These are phyloP conservation scores for Amiota minor DNA, from an alignment of 2,888 invertebrate species.

Conservation along the genomic window DNA sequence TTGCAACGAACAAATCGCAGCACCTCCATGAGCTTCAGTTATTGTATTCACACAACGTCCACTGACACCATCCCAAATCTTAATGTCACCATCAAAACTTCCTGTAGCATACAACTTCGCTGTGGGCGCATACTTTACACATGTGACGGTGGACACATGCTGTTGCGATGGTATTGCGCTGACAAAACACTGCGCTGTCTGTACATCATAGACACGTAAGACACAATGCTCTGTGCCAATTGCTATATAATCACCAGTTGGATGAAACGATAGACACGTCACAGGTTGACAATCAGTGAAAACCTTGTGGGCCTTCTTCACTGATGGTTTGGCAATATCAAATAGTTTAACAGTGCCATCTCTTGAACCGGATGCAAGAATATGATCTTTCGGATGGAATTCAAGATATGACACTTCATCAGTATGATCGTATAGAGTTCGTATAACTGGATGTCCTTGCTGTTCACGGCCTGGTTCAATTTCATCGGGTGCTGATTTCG, in stretches of 20 bases:
- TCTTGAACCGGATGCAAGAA: conserved; percentile 94
- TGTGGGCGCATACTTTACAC: conserved; percentile 78
- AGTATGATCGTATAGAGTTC: conserved; percentile 94
- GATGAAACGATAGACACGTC: conserved; percentile 93
- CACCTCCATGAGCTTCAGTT: conserved; percentile 92
- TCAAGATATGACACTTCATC: conserved; percentile 97
- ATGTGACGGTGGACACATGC: conserved; percentile 84
- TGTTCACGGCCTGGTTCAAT: conserved; percentile 87
- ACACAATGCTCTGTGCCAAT: conserved; percentile 95
- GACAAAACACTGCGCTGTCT: conserved; percentile 96
- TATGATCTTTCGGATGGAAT: conserved; percentile 96
- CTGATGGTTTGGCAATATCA: conserved; percentile 98
- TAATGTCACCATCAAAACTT: conserved; percentile 93
- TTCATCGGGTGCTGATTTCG: conserved; percentile 95
- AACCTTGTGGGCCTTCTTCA: conserved; percentile 97
- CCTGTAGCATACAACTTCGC: conserved; percentile 82
- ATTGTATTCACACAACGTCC: conserved; percentile 94
- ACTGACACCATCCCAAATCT: conserved; percentile 98
- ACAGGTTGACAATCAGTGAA: conserved; percentile 96
- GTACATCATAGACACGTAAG: conserved; percentile 93
- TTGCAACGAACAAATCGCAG: conserved; percentile 92
- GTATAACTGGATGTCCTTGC: conserved; percentile 97
- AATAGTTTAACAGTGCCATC: conserved; percentile 97
- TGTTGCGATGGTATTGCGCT: conserved; percentile 91
- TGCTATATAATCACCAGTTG: conserved; percentile 93